phyloP scores from a whole-genome alignment of 2,113 vertebrate genomes.

The Oryzias melastigma region DNA sequence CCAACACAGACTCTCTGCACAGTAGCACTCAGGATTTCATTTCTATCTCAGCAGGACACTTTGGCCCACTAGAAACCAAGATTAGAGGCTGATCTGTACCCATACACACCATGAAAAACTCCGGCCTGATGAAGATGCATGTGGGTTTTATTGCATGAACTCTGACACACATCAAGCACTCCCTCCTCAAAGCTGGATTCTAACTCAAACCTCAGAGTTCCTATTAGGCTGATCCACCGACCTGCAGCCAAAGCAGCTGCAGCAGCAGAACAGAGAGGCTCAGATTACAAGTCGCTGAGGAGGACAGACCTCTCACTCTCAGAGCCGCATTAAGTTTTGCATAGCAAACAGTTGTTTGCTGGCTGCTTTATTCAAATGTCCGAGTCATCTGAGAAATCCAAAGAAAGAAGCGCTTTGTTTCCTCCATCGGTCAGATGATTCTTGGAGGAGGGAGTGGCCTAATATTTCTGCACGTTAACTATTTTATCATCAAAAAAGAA shows the following conservation, averaged over 20 bases:
- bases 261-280: not conserved
- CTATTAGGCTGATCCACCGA: no score
- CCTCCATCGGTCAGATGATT: not conserved
- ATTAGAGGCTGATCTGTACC: not conserved
- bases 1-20: conserved; percentile 9
- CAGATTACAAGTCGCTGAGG: not conserved
- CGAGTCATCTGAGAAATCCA: not conserved
- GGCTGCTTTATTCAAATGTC: not conserved
- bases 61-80: not conserved
- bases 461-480: no score
- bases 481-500: no score
- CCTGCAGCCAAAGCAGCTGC: not conserved
- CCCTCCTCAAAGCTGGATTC: no score
- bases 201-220: no score
- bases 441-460: not conserved
- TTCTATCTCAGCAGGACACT: conserved; percentile 2
- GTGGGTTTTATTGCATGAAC: no score
- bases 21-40: conserved; percentile 17
- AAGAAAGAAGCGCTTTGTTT: not conserved
- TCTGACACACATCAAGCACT: no score
- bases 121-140: no score
- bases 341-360: not conserved
- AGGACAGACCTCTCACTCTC: not conserved
- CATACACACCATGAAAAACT: no score
- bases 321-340: not conserved